Percentiles rank a stretch among this genome's conserved stretches.
Conservation (phyloP, 2,888 invertebrate genomes). For the Nomada ruficornis region DNA sequence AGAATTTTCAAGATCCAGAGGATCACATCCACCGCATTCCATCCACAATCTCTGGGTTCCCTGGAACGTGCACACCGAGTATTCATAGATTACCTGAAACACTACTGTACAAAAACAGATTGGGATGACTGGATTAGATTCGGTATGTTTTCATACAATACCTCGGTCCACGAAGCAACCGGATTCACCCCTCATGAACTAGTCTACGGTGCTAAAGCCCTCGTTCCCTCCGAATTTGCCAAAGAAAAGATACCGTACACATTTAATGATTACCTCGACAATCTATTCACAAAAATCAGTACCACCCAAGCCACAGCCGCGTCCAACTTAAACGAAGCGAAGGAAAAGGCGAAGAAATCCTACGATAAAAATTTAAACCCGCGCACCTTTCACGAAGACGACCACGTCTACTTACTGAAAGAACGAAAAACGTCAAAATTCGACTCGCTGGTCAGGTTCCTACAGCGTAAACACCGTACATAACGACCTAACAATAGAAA, state of each 20-base stretch:
- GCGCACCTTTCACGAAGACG: background rate
- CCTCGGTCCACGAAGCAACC: background rate
- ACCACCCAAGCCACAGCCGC: background rate
- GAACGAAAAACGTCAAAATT: background rate
- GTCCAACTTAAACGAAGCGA: background rate
- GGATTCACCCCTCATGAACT: background rate
- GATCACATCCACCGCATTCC: background rate
- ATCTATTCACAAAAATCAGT: background rate
- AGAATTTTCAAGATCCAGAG: background rate
- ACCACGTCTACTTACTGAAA: background rate
- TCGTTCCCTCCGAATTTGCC: background rate
- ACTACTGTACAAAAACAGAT: background rate
- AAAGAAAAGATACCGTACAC: background rate
- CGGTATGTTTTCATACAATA: background rate
- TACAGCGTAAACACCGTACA: background rate
- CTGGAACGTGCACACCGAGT: background rate
- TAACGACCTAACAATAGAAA: background rate
- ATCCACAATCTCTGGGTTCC: background rate
- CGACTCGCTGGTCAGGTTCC: background rate
- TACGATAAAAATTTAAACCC: background rate
- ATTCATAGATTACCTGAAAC: background rate
- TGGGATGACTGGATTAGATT: slow-evolving; percentile 4
- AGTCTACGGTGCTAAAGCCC: background rate
- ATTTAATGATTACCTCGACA: background rate
- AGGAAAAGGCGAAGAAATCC: background rate